Conservation (phyloP, 2,797 vertebrate species). For the Melanotaenia boesemani region DNA sequence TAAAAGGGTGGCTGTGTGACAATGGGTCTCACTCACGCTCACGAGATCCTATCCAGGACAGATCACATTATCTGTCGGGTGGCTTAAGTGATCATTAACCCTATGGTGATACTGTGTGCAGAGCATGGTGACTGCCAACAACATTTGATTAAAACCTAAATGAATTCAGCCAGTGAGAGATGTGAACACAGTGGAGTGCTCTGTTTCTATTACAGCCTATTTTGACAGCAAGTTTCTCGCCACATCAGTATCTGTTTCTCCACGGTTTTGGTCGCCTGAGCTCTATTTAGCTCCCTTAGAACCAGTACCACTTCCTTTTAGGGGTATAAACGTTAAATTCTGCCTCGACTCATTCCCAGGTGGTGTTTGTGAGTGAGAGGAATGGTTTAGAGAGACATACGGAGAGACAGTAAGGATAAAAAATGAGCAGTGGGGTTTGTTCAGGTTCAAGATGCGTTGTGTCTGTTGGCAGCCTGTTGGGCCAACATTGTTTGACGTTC, state of each 20-base stretch:
- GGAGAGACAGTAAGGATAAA: constrained; percentile 77
- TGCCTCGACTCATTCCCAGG: constrained; percentile 73
- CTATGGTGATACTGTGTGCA: constrained; percentile 32
- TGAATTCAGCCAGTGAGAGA: constrained; percentile 16
- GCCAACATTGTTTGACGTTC: constrained; percentile 83
- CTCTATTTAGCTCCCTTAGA: constrained; percentile 62
- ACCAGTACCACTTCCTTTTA: constrained; percentile 77
- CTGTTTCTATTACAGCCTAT: constrained; percentile 48
- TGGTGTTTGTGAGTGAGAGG: constrained; percentile 69
- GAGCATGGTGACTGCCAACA: neutral
- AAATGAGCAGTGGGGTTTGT: constrained; percentile 79
- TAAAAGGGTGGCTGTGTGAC: constrained; percentile 74
- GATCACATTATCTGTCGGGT: constrained; percentile 67
- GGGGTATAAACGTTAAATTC: constrained; percentile 73
- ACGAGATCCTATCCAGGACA: constrained; percentile 60
- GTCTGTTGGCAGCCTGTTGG: constrained; percentile 81
- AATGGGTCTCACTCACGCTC: constrained; percentile 54
- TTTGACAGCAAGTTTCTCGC: constrained; percentile 60
- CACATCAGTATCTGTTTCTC: constrained; percentile 57
- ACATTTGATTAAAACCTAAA: constrained; percentile 35
- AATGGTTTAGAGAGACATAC: constrained; percentile 65
- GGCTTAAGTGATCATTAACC: constrained; percentile 57
- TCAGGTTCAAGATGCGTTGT: constrained; percentile 82
- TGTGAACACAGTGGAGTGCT: constrained; percentile 19
- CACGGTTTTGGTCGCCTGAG: constrained; percentile 58